These are phyloP conservation scores for Diadumene lineata DNA, from an alignment of 92 coral and sea anemone species.

Conservation along the genomic window DNA sequence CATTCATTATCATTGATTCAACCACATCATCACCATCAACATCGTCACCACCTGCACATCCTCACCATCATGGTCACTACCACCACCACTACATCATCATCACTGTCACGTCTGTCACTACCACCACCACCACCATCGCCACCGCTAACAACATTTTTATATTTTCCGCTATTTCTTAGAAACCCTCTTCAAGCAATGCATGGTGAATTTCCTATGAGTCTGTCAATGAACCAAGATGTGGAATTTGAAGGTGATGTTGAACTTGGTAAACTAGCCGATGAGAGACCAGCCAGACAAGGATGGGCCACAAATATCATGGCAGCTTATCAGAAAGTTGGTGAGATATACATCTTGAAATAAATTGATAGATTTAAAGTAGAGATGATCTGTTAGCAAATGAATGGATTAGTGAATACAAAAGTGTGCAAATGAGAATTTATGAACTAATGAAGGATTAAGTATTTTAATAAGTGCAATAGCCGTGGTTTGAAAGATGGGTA, in stretches of 20 bases:
- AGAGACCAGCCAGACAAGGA: slow-evolving; percentile 60
- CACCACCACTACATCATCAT: background rate
- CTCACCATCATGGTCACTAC: background rate
- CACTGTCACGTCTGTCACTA: background rate
- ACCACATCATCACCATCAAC: background rate
- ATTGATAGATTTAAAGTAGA: background rate
- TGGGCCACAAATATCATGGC: slow-evolving; percentile 81
- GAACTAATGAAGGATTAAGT: background rate
- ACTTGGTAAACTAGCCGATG: slow-evolving; percentile 70
- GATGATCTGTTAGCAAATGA: background rate
- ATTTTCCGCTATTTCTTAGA: background rate
- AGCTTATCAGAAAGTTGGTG: slow-evolving; percentile 62
- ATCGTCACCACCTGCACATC: background rate
- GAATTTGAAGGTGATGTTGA: slow-evolving; percentile 95
- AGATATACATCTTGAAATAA: background rate
- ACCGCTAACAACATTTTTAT: background rate
- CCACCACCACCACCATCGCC: background rate
- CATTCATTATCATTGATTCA: background rate
- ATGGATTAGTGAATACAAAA: background rate
- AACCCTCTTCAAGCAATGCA: slow-evolving; percentile 9
- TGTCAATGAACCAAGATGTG: slow-evolving; percentile 74
- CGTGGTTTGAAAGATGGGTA: too few species aligned
- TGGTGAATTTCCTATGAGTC: slow-evolving; percentile 13
- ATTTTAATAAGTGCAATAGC: too few species aligned
- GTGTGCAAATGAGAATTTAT: too few species aligned